Conservation (phyloP, 2,888 invertebrate species). For the Agonopterix heracliana region DNA sequence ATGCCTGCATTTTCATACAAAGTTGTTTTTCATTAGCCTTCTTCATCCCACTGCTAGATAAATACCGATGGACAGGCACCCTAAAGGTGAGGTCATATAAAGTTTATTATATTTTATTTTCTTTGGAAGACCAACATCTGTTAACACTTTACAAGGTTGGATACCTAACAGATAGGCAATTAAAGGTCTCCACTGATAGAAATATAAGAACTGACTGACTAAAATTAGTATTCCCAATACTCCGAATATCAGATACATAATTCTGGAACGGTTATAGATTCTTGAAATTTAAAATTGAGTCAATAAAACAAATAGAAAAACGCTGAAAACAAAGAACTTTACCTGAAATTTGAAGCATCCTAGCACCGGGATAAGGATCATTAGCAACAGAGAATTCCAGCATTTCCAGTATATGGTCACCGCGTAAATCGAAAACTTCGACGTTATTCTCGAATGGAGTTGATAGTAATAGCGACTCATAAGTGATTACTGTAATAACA, state of each 20-base stretch:
- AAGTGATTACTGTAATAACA: slow-evolving; percentile 78
- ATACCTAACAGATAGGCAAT: too few relatives aligned
- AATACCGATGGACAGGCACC: too few relatives aligned
- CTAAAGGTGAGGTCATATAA: too few relatives aligned
- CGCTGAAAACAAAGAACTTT: slow-evolving; percentile 2
- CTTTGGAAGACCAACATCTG: too few relatives aligned
- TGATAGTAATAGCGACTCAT: slow-evolving; percentile 80
- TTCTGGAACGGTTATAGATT: background rate
- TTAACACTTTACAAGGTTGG: too few relatives aligned
- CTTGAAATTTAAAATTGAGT: background rate
- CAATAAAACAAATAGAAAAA: background rate
- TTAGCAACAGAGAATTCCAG: slow-evolving; percentile 75
- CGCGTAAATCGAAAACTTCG: slow-evolving; percentile 82
- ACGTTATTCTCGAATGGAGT: slow-evolving; percentile 87
- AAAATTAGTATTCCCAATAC: too few relatives aligned
- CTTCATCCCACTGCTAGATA: too few relatives aligned
- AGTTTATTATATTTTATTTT: too few relatives aligned
- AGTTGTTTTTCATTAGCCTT: too few relatives aligned
- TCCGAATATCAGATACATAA: too few relatives aligned
- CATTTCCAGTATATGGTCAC: slow-evolving; percentile 79
- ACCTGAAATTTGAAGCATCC: slow-evolving; percentile 79
- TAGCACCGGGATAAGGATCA: slow-evolving; percentile 54
- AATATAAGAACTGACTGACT: too few relatives aligned
- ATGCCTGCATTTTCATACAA: slow-evolving; percentile 34
- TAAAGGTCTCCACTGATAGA: too few relatives aligned